Conservation (phyloP, 2,113 vertebrate genomes). For the Bettongia penicillata region DNA sequence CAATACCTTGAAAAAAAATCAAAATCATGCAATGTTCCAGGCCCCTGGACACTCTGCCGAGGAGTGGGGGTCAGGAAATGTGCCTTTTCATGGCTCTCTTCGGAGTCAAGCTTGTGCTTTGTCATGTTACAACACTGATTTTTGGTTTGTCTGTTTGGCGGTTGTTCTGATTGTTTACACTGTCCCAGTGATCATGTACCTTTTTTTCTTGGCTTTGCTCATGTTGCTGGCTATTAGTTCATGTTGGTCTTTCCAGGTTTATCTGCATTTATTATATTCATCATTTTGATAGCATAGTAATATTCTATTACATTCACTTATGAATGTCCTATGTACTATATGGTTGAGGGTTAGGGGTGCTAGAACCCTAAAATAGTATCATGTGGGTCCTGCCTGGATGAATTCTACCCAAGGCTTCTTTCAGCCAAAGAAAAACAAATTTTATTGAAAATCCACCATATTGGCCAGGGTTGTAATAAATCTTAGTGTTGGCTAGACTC, state of each 20-base stretch:
- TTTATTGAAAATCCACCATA: too few species aligned
- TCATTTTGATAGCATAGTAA: background rate
- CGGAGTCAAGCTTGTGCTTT: background rate
- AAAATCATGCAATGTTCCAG: background rate
- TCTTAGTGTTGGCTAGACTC: too few species aligned
- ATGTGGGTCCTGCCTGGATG: too few species aligned
- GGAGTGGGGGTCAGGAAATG: background rate
- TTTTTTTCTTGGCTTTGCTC: background rate
- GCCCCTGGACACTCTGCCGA: too few species aligned
- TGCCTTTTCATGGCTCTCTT: background rate
- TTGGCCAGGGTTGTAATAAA: too few species aligned
- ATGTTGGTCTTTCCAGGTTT: too few species aligned
- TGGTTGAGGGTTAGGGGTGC: too few species aligned
- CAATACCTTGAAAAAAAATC: background rate
- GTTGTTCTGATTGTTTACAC: background rate
- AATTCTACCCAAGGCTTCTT: too few species aligned
- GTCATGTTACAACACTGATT: background rate
- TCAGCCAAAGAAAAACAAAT: too few species aligned
- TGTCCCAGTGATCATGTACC: background rate
- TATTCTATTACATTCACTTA: background rate
- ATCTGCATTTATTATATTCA: background rate
- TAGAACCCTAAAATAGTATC: too few species aligned
- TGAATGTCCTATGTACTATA: background rate
- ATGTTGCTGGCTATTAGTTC: too few species aligned
- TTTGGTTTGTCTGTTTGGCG: background rate